These are phyloP conservation scores for Heliopora coerulea DNA, from an alignment of 92 coral and sea anemone genomes.

Conservation along the genomic window DNA sequence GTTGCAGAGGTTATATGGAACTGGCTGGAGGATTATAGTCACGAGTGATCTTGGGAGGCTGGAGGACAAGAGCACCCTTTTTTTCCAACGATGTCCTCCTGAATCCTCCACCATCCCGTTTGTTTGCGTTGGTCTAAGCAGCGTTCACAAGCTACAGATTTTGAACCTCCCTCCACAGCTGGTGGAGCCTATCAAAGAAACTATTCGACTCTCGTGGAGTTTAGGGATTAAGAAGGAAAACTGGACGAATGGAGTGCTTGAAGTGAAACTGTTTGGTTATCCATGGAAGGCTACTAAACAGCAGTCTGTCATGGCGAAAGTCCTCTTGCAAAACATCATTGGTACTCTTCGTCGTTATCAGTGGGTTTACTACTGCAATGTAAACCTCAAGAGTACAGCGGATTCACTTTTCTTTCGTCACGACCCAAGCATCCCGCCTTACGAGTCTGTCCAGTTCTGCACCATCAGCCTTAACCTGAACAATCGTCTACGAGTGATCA, in stretches of 20 bases:
- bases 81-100: conserved; percentile 49
- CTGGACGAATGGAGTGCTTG: conserved; percentile 27
- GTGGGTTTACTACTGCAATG: conserved; percentile 20
- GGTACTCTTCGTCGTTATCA: conserved; percentile 15
- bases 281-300: conserved; percentile 59
- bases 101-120: conserved; percentile 39
- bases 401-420: conserved; percentile 63
- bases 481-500: conserved; percentile 56
- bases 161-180: conserved; percentile 55
- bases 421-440: conserved; percentile 49
- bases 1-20: conserved; percentile 58
- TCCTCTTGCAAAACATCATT: conserved; percentile 44
- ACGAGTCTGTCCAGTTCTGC: conserved; percentile 35
- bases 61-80: conserved; percentile 52
- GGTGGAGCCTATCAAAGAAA: conserved; percentile 45
- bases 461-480: conserved; percentile 54
- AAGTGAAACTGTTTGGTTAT: conserved; percentile 56
- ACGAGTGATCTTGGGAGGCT: conserved; percentile 48
- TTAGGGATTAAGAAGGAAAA: conserved; percentile 52
- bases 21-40: conserved; percentile 58
- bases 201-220: conserved; percentile 49
- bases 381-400: conserved; percentile 29
- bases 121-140: conserved; percentile 53
- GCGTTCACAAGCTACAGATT: conserved; percentile 61
- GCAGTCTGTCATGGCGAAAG: conserved; percentile 51